Conservation (phyloP, 1,140 invertebrate species). For the Phthorimaea operculella region DNA sequence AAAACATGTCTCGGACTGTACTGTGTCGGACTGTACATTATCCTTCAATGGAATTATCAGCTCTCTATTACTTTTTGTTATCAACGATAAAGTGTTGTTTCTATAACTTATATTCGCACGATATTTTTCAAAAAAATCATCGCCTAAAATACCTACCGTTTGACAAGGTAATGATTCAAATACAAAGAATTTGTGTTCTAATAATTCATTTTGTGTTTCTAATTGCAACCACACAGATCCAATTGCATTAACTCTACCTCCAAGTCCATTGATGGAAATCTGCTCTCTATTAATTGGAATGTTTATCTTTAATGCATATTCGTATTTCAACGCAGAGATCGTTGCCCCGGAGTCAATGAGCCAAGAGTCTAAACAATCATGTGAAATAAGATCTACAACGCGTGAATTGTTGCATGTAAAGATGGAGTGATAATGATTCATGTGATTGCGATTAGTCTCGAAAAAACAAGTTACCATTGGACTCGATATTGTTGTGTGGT, state of each 20-base stretch:
- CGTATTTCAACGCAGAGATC: slow-evolving; percentile 19
- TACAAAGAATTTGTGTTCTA: slow-evolving; percentile 21
- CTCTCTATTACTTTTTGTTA: slow-evolving; percentile 10
- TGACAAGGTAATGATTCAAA: slow-evolving; percentile 19
- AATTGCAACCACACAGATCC: slow-evolving; percentile 20
- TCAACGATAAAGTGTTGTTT: slow-evolving; percentile 11
- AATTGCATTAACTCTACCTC: slow-evolving; percentile 16
- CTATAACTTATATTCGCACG: slow-evolving; percentile 12
- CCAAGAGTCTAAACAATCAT: background rate
- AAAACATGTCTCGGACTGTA: background rate
- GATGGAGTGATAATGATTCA: slow-evolving; percentile 5
- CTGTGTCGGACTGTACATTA: background rate
- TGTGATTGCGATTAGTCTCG: slow-evolving; percentile 11
- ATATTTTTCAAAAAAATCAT: slow-evolving; percentile 21
- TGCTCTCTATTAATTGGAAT: slow-evolving; percentile 16
- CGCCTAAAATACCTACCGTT: slow-evolving; percentile 20
- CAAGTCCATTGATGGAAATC: slow-evolving; percentile 20
- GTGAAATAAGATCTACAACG: background rate
- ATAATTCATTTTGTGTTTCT: slow-evolving; percentile 4
- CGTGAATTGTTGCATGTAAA: background rate
- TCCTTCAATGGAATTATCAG: slow-evolving; percentile 9
- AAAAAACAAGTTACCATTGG: slow-evolving; percentile 13
- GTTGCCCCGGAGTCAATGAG: slow-evolving; percentile 20
- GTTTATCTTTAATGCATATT: slow-evolving; percentile 12
- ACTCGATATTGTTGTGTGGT: background rate